Base-by-base conservation (phyloP, 1,140 invertebrate genomes). In the Tetragnatha versicolor region DNA sequence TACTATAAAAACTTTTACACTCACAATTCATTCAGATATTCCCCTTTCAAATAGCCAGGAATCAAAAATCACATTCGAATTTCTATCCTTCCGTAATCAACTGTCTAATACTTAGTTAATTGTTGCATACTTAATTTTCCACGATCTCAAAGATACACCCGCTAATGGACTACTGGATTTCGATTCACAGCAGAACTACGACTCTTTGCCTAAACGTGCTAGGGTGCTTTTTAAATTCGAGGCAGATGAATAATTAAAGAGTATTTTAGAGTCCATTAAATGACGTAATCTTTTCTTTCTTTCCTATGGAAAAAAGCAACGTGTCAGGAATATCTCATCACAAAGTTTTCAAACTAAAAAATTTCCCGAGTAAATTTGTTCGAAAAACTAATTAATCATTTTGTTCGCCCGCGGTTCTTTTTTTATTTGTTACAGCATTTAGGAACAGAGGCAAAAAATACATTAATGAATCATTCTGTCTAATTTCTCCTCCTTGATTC, bases 341-440 rank as follows among this genome's bases (percentile, higher is more conserved):
- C 17, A 65, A 45, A 65, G 20, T 65, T 65, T 65, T 42, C 20
- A 12, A 65, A 65, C 35, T 27, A 65, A 63, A 61, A 61, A 63
- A 63, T 12, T 42, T 22, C 17, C 42, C 35, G 60, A 65, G 37
- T 25, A 42, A 65, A 65, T 42, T 60, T 42, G 12, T 65, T 65
- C 25, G 37, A 65, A 65, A 65, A 65, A 65, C 61, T 65, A 65
- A 65, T 65, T 65, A 65, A 65, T 65, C 61, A 65, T 65, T 65
- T 65, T 65, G 60, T 6, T 63, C 35, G 60, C 60, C 33, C 25
- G 60, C 0, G 35, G 61, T 42, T 4, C 61, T 65, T 65, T n/a
- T n/a, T 65, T 65, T 65, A 65, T 65, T 65, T 37, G 29, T 65
- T 65, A 65, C 42, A 10, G 31, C 14, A 12, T 65, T 65, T 10